Evolutionary conservation across 2,797 vertebrate genomes (phyloP).

Genomic region (Diceros bicornis): DNA sequence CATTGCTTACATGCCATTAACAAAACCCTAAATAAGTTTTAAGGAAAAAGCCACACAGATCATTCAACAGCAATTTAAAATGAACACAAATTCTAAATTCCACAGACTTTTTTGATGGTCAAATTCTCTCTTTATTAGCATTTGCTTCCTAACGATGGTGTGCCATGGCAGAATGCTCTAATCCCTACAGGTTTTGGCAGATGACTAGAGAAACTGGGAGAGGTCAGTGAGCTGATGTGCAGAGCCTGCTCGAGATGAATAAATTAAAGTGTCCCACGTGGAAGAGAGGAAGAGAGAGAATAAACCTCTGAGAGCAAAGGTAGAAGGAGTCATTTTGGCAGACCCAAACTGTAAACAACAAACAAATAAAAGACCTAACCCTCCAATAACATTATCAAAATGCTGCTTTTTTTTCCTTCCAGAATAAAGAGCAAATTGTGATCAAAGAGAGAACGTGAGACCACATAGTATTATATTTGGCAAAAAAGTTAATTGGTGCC

Average conservation of each 20-base stretch:
- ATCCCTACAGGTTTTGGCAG: neutral
- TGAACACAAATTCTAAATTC: neutral
- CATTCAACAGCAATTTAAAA: constrained; percentile 17
- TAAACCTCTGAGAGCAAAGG: neutral
- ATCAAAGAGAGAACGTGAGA: neutral
- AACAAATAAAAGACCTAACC: neutral
- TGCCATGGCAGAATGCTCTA: neutral
- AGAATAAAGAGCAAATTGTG: constrained; percentile 4
- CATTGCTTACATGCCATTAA: neutral
- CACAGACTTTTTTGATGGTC: neutral
- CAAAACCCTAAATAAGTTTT: neutral
- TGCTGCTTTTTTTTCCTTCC: neutral
- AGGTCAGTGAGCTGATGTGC: constrained; percentile 16
- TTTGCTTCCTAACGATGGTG: neutral
- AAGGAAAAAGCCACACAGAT: neutral
- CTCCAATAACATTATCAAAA: constrained; percentile 38
- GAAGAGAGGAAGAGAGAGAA: neutral
- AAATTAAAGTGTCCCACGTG: neutral
- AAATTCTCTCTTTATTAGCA: neutral
- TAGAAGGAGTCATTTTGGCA: neutral
- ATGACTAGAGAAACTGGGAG: neutral
- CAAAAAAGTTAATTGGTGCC: neutral
- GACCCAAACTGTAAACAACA: neutral
- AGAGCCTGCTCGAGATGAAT: constrained; percentile 49
- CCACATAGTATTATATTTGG: neutral